These are phyloP conservation scores for Vireo griseus DNA, from an alignment of 2,797 vertebrate species.

Conservation along the genomic window DNA sequence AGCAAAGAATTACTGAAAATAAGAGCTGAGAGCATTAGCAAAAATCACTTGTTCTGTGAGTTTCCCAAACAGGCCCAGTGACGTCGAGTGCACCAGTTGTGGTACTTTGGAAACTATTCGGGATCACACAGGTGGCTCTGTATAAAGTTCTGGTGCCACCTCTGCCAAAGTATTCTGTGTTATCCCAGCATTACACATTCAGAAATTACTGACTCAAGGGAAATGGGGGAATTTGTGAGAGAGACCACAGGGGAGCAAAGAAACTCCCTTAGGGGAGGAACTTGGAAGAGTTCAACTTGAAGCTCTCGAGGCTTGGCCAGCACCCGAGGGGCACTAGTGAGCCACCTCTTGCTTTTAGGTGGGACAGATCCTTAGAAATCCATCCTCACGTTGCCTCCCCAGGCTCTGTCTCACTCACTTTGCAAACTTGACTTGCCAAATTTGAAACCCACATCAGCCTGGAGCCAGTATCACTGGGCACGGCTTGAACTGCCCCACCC, in stretches of 20 bases:
- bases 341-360: not conserved
- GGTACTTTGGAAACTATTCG: not conserved
- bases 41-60: not conserved
- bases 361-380: not conserved
- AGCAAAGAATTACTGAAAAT: not conserved
- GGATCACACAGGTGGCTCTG: not conserved
- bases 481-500: fast-evolving
- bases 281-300: not conserved
- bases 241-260: not conserved
- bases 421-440: not conserved
- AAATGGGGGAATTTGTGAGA: not conserved
- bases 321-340: not conserved
- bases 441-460: not conserved
- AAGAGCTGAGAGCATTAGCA: not conserved
- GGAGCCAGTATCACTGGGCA: fast-evolving
- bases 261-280: not conserved
- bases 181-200: not conserved
- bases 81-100: not conserved
- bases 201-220: not conserved
- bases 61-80: not conserved
- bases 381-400: not conserved
- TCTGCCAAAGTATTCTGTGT: not conserved
- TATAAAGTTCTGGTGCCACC: not conserved
- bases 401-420: not conserved
- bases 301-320: not conserved